Evolutionary conservation across 2,797 vertebrate species (phyloP).

Genomic region (Acipenser transmontanus): DNA sequence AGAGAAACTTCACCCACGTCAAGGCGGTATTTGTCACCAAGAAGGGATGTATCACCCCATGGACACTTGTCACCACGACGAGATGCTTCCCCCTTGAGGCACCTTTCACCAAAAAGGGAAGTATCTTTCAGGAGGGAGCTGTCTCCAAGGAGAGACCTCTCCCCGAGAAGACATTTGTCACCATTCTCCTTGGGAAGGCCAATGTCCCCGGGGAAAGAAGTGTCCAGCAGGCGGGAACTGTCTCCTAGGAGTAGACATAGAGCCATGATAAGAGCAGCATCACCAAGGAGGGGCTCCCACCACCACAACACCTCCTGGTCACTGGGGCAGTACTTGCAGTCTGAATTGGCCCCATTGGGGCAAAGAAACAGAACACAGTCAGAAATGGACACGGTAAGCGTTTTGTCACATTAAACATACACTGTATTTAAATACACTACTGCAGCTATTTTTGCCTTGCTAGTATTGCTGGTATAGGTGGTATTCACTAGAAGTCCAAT

Average conservation of each 20-base stretch:
- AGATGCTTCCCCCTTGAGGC: constrained; percentile 78
- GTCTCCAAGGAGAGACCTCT: constrained; percentile 74
- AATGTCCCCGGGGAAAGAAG: constrained; percentile 77
- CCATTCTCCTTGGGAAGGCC: constrained; percentile 60
- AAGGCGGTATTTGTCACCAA: constrained; percentile 84
- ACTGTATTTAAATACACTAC: not conserved
- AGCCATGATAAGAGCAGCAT: constrained; percentile 77
- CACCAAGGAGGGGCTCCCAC: constrained; percentile 83
- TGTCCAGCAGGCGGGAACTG: constrained; percentile 69
- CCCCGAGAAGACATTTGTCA: constrained; percentile 51
- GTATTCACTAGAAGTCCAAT: too few species aligned
- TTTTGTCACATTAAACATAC: not conserved
- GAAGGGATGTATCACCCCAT: constrained; percentile 82
- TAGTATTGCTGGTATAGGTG: too few species aligned
- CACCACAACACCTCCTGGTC: constrained; percentile 72
- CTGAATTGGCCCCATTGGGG: constrained; percentile 67
- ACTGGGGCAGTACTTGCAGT: constrained; percentile 66
- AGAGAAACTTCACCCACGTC: constrained; percentile 74
- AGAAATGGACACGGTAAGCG: constrained; percentile 35
- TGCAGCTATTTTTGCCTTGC: not conserved
- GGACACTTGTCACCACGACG: constrained; percentile 80
- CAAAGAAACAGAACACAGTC: constrained; percentile 56
- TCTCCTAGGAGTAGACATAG: constrained; percentile 80
- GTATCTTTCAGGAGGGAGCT: constrained; percentile 74
- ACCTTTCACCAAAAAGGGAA: constrained; percentile 84